phyloP scores from a whole-genome alignment of 2,797 vertebrate genomes.

The Molossus alvarezi region DNA sequence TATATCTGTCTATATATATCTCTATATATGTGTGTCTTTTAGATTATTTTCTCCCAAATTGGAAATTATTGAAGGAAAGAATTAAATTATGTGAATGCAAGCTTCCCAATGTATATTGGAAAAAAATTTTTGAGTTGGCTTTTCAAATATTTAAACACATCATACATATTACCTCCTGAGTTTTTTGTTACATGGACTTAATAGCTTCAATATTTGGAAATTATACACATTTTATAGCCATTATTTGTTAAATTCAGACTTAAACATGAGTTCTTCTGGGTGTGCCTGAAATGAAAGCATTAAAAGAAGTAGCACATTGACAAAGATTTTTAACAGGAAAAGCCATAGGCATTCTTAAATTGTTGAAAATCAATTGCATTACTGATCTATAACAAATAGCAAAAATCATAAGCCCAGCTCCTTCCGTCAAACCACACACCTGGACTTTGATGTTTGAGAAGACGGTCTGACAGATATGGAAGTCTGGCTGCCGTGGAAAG shows the following conservation, averaged over 20 bases:
- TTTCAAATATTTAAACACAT: constrained; percentile 5
- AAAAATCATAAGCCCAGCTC: background rate
- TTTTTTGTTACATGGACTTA: background rate
- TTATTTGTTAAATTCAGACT: background rate
- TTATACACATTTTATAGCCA: background rate
- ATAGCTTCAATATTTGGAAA: background rate
- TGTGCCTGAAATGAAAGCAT: background rate
- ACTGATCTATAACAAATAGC: background rate
- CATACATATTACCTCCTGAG: background rate
- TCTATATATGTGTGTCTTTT: background rate
- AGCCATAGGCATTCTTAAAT: background rate
- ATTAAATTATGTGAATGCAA: background rate
- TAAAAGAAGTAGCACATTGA: background rate
- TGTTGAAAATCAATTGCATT: background rate
- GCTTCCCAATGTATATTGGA: background rate
- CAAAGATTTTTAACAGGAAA: background rate
- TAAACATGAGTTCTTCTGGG: background rate
- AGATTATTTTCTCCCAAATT: background rate
- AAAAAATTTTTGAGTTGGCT: background rate
- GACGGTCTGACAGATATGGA: background rate
- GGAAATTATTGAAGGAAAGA: background rate
- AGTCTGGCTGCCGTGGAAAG: background rate
- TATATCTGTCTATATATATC: background rate
- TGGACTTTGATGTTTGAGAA: constrained; percentile 17
- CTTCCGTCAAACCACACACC: background rate